Percentiles rank a stretch among this genome's conserved stretches.
phyloP scores from a whole-genome alignment of 2,888 invertebrate species.

The Coelopa pilipes region DNA sequence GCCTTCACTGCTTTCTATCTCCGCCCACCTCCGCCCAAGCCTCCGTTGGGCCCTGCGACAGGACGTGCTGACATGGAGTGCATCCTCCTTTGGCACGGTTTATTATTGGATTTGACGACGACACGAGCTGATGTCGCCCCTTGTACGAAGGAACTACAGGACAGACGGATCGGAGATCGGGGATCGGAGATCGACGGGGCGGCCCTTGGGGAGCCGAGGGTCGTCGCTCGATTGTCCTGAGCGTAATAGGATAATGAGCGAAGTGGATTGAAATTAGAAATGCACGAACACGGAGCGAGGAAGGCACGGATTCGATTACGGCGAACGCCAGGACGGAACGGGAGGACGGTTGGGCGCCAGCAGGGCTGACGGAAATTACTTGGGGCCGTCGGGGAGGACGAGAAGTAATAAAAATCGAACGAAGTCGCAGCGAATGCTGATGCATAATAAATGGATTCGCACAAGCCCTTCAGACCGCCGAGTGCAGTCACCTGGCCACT shows the following conservation, averaged over 20 bases:
- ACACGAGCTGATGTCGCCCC: constrained; percentile 1
- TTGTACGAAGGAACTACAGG: too few relatives aligned
- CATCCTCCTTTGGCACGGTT: constrained; percentile 9
- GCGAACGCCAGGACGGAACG: background rate
- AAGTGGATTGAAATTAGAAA: constrained; percentile 27
- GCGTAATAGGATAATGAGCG: constrained; percentile 26
- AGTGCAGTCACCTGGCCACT: too few relatives aligned
- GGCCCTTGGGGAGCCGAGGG: background rate
- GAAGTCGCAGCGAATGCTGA: background rate
- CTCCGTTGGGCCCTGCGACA: background rate
- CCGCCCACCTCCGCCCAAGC: background rate
- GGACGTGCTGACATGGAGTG: background rate
- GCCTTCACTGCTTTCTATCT: constrained; percentile 9
- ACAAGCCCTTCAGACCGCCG: background rate
- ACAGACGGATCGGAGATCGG: too few relatives aligned
- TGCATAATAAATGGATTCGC: background rate
- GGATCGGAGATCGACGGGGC: too few relatives aligned
- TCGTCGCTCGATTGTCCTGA: background rate
- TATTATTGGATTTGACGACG: constrained; percentile 23
- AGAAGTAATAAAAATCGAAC: background rate
- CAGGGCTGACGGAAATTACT: background rate
- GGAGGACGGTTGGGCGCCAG: background rate
- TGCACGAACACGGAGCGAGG: constrained; percentile 17
- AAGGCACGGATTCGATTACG: constrained; percentile 1
- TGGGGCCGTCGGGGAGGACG: too few relatives aligned